Evolutionary conservation across 1,140 invertebrate genomes (phyloP).

Genomic region (Drosophila nasuta): DNA sequence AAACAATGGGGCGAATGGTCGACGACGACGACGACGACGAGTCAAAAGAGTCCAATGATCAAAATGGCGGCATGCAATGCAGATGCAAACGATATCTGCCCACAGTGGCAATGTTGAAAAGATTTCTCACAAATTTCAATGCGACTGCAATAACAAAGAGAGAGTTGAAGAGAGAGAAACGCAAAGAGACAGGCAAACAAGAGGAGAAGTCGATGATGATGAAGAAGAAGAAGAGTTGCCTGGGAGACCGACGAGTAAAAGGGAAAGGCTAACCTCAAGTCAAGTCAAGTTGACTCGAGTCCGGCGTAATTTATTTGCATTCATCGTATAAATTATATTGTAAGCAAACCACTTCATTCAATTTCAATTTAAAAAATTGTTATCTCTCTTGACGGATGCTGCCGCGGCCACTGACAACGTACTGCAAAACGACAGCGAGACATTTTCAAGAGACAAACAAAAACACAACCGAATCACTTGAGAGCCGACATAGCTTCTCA

Average conservation of each 20-base stretch:
- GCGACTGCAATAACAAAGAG: conserved; percentile 49
- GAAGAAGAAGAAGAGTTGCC: conserved; percentile 28
- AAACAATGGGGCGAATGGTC: conserved; percentile 38
- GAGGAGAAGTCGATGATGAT: not conserved
- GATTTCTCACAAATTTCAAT: conserved; percentile 83
- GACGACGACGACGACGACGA: not conserved
- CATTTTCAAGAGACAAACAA: conserved; percentile 66
- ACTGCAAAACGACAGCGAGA: conserved; percentile 70
- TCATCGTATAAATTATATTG: conserved; percentile 84
- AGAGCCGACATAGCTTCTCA: conserved; percentile 2
- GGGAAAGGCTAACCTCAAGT: conserved; percentile 60
- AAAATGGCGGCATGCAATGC: conserved; percentile 77
- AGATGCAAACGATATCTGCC: conserved; percentile 78
- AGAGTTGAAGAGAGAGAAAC: conserved; percentile 33
- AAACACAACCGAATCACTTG: conserved; percentile 21
- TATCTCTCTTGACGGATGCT: conserved; percentile 81
- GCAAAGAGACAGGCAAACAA: conserved; percentile 24
- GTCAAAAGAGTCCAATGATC: conserved; percentile 25
- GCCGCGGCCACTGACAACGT: conserved; percentile 77
- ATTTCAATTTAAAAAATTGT: conserved; percentile 84
- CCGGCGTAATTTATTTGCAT: conserved; percentile 83
- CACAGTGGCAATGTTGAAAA: conserved; percentile 54
- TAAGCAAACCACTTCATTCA: conserved; percentile 84
- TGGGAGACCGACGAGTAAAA: conserved; percentile 54
- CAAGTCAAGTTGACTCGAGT: conserved; percentile 43